phyloP scores from a whole-genome alignment of 2,113 vertebrate genomes.

The Lynx canadensis region DNA sequence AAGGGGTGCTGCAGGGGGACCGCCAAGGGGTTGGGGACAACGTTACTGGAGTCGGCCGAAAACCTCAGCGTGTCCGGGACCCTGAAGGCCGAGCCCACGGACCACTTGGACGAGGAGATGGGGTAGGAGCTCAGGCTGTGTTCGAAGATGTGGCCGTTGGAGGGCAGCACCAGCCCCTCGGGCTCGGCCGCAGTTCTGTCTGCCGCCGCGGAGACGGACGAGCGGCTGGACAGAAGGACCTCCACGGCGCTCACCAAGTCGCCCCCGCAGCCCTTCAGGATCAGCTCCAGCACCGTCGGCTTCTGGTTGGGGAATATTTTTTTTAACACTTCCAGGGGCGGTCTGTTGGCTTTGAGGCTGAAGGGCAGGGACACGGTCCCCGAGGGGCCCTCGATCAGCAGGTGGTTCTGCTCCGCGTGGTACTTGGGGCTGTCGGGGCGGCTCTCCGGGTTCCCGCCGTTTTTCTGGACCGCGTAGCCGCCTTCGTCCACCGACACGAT shows the following conservation, averaged over 20 bases:
- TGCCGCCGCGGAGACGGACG: slow-evolving; percentile 74
- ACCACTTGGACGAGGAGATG: slow-evolving; percentile 96
- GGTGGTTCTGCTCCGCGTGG: slow-evolving; percentile 89
- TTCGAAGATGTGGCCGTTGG: slow-evolving; percentile 94
- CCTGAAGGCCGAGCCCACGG: slow-evolving; percentile 96
- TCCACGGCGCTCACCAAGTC: slow-evolving; percentile 98
- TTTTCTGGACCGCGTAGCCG: slow-evolving; percentile 87
- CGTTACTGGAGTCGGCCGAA: slow-evolving; percentile 89
- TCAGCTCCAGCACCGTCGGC: slow-evolving; percentile 95
- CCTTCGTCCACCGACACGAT: slow-evolving; percentile 91
- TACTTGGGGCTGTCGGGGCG: slow-evolving; percentile 90
- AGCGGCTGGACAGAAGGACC: slow-evolving; percentile 95
- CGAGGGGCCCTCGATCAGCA: slow-evolving; percentile 93
- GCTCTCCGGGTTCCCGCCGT: slow-evolving; percentile 85
- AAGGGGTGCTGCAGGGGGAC: slow-evolving; percentile 94
- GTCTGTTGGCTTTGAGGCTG: slow-evolving; percentile 94
- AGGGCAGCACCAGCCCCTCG: slow-evolving; percentile 90
- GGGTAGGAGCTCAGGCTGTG: slow-evolving; percentile 94
- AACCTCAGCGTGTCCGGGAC: slow-evolving; percentile 96
- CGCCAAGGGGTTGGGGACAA: slow-evolving; percentile 89
- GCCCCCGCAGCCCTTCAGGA: slow-evolving; percentile 95
- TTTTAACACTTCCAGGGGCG: slow-evolving; percentile 96
- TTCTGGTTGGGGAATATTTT: slow-evolving; percentile 98
- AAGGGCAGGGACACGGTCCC: slow-evolving; percentile 94
- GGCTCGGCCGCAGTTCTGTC: slow-evolving; percentile 87